Evolutionary conservation across 2,113 vertebrate species (phyloP).

Genomic region (Okapia johnstoni): DNA sequence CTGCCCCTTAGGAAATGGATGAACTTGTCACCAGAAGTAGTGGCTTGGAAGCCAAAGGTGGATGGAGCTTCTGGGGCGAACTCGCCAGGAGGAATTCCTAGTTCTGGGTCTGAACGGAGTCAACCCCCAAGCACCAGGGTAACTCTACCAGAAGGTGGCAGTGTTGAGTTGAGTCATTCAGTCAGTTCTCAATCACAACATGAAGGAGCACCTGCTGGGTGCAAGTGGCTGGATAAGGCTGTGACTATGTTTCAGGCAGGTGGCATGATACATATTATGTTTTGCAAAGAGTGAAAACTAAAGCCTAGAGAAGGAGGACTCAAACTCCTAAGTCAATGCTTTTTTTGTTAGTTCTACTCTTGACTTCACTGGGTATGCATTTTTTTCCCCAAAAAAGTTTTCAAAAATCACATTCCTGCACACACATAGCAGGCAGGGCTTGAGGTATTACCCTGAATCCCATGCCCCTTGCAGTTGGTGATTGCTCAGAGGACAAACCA

Average conservation of each 20-base stretch:
- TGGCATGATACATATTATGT: not conserved
- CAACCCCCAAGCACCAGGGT: not conserved
- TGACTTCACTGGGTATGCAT: not conserved
- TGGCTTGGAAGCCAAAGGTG: not conserved
- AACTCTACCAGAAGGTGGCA: constrained; percentile 68
- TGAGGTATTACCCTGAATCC: not conserved
- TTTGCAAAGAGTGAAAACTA: not conserved
- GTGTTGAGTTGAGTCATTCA: constrained; percentile 33
- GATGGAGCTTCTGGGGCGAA: not conserved
- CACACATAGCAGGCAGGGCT: not conserved
- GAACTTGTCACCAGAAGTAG: not conserved
- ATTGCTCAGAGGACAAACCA: not conserved
- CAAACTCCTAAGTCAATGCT: not conserved
- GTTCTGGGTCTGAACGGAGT: not conserved
- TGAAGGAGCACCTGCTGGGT: not conserved
- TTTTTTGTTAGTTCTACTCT: not conserved
- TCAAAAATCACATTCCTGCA: not conserved
- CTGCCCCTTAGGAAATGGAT: not conserved
- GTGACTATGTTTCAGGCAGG: not conserved
- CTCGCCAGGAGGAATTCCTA: not conserved
- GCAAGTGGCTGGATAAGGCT: not conserved
- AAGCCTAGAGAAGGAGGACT: not conserved
- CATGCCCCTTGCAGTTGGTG: not conserved
- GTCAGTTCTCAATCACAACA: not conserved
- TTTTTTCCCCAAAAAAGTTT: not conserved